Percentiles rank a stretch among this genome's conserved stretches.
Evolutionary conservation across 2,797 vertebrate species (phyloP).

Genomic region (Tarsius wallacei): DNA sequence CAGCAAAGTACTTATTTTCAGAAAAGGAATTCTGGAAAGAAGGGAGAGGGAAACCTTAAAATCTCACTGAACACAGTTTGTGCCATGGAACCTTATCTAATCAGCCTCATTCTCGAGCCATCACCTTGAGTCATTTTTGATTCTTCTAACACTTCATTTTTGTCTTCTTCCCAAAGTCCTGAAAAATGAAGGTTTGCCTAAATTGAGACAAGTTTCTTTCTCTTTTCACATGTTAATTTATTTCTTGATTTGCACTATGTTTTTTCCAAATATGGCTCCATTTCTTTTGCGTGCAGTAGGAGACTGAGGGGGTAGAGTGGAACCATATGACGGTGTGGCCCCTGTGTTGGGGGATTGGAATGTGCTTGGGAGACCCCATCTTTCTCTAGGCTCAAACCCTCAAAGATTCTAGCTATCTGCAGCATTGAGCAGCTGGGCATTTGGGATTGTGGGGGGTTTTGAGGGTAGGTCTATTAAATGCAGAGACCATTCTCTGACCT

Average conservation of each 20-base stretch:
- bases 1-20: conserved; percentile 81
- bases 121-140: conserved; percentile 71
- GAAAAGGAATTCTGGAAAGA: conserved; percentile 58
- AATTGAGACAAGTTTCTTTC: background rate
- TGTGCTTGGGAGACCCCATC: background rate
- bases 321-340: background rate
- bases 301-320: background rate
- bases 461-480: background rate
- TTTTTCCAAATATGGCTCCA: conserved; percentile 58
- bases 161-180: conserved; percentile 45
- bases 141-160: conserved; percentile 70
- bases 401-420: background rate
- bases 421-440: background rate
- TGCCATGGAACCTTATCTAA: conserved; percentile 16
- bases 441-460: background rate
- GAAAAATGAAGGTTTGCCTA: conserved; percentile 61
- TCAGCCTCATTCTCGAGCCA: conserved; percentile 51
- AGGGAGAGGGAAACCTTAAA: conserved; percentile 49
- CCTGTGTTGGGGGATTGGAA: background rate
- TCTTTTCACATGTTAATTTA: conserved; percentile 73
- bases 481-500: fast-evolving
- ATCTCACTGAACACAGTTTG: conserved; percentile 23
- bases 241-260: conserved; percentile 46
- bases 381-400: background rate
- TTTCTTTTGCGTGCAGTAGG: background rate